These are phyloP conservation scores for Drosophila melanogaster DNA, from an alignment of 1,140 invertebrate genomes.

Conservation along the genomic window Release_6_plus_ISO1_MT NT_033779.5:18815001-18815500, in stretches of 20 bases:
- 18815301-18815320: constrained; percentile 8
- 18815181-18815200: constrained; percentile 51
- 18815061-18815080: constrained; percentile 80
- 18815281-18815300: constrained; percentile 28
- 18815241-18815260: constrained; percentile 74
- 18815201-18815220: constrained; percentile 84
- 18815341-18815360: constrained; percentile 44
- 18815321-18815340: constrained; percentile 66
- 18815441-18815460: constrained; percentile 17
- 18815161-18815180: constrained; percentile 4
- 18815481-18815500: constrained; percentile 72
- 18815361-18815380: constrained; percentile 83
- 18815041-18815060: constrained; percentile 72
- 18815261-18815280: constrained; percentile 34
- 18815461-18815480: constrained; percentile 78
- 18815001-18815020: constrained; percentile 76
- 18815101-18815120: constrained; percentile 56
- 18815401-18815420: constrained; percentile 47
- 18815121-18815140: constrained; percentile 15
- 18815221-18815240: constrained; percentile 84
- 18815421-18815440: not conserved
- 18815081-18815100: constrained; percentile 83
- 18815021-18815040: constrained; percentile 81
- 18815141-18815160: not conserved
- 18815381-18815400: constrained; percentile 84